Percentiles rank a stretch among this genome's conserved stretches.
Evolutionary conservation across 2,113 vertebrate species (phyloP).

Genomic region (Sardina pilchardus): DNA sequence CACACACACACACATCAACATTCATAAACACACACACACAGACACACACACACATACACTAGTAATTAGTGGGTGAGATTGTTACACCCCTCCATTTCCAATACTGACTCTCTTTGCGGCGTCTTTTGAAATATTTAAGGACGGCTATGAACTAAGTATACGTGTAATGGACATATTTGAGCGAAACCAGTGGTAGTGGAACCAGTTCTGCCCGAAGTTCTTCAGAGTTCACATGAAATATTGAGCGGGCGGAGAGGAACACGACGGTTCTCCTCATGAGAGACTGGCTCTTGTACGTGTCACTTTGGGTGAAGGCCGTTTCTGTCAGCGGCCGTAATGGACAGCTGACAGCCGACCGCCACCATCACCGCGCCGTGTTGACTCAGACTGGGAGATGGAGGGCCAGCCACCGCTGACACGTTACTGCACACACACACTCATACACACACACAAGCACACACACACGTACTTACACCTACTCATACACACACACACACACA

Average conservation of each 20-base stretch:
- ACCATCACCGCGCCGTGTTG: neutral
- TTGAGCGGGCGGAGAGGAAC: slow-evolving; percentile 20
- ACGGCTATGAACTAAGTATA: too few species aligned
- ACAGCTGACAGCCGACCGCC: slow-evolving; percentile 35
- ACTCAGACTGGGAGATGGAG: neutral
- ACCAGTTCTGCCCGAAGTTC: neutral
- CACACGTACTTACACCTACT: neutral
- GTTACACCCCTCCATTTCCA: too few species aligned
- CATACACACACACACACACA: neutral
- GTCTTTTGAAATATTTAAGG: too few species aligned
- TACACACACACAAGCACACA: neutral
- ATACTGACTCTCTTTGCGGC: too few species aligned
- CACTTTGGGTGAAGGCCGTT: slow-evolving; percentile 32
- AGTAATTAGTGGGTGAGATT: neutral
- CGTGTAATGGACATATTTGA: too few species aligned
- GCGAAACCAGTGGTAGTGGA: neutral
- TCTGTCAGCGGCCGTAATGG: slow-evolving; percentile 21
- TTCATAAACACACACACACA: slow-evolving; percentile 29
- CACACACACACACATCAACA: slow-evolving; percentile 26
- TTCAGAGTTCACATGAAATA: slow-evolving; percentile 25
- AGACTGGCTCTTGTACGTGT: slow-evolving; percentile 32
- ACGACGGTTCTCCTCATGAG: slow-evolving; percentile 29
- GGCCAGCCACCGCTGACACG: neutral
- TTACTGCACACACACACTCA: slow-evolving; percentile 4
- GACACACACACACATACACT: slow-evolving; percentile 34